These are phyloP conservation scores for Pectinophora gossypiella DNA, from an alignment of 1,140 invertebrate genomes.

Conservation along the genomic window DNA sequence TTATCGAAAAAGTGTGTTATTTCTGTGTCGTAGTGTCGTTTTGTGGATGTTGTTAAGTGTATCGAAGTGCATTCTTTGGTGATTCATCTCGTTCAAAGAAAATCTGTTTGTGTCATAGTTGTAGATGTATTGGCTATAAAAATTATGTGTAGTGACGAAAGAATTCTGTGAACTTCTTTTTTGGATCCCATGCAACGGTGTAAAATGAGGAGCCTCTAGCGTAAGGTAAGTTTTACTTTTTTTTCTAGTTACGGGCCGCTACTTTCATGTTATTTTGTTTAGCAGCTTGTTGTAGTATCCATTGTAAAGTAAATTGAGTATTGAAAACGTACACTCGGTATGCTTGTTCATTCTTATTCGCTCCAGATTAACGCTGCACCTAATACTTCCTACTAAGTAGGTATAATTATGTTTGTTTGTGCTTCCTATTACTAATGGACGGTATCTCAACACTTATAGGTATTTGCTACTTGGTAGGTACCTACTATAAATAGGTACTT, in stretches of 20 bases:
- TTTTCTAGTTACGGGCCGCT: neutral
- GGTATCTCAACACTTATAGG: too few relatives aligned
- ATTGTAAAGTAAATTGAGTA: too few relatives aligned
- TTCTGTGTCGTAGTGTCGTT: conserved; percentile 32
- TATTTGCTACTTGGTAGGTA: too few relatives aligned
- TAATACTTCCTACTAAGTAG: too few relatives aligned
- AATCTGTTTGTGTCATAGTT: conserved; percentile 48
- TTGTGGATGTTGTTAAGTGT: conserved; percentile 36
- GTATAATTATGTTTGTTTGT: too few relatives aligned
- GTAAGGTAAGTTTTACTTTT: neutral
- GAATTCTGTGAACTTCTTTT: conserved; percentile 35
- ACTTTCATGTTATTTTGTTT: too few relatives aligned
- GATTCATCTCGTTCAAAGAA: conserved; percentile 65
- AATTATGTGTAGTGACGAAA: conserved; percentile 38
- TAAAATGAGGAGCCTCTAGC: neutral
- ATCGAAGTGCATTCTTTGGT: conserved; percentile 56
- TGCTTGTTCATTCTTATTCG: too few relatives aligned
- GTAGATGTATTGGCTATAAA: conserved; percentile 37
- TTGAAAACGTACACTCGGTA: too few relatives aligned
- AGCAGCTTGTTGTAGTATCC: too few relatives aligned
- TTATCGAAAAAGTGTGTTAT: conserved; percentile 30
- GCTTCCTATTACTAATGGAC: too few relatives aligned
- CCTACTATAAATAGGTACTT: too few relatives aligned
- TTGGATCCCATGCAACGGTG: conserved; percentile 7
- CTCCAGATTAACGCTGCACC: too few relatives aligned